These are phyloP conservation scores for Acromyrmex heyeri DNA, from an alignment of 1,140 invertebrate genomes.

Conservation along the genomic window DNA sequence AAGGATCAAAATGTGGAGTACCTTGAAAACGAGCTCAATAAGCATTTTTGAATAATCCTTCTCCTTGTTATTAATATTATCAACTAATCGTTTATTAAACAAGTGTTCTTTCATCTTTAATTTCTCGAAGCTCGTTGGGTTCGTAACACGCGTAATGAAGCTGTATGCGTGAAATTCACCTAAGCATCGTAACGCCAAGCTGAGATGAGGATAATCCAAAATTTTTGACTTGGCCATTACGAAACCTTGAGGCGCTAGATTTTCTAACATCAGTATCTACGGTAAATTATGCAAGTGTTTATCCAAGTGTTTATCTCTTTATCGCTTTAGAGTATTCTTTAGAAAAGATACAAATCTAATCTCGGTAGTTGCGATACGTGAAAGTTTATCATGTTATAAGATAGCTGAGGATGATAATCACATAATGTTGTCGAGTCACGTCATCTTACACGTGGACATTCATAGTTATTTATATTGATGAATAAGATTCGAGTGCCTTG, in stretches of 20 bases:
- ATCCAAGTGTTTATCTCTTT: background rate
- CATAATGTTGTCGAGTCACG: background rate
- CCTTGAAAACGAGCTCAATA: background rate
- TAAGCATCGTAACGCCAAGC: conserved; percentile 78
- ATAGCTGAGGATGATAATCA: conserved; percentile 54
- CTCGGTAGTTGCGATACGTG: background rate
- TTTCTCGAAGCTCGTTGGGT: conserved; percentile 74
- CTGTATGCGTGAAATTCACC: conserved; percentile 83
- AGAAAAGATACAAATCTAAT: conserved; percentile 8
- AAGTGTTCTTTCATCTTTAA: conserved; percentile 68
- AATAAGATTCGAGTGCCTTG: background rate
- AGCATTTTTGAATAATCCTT: background rate
- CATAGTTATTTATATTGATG: background rate
- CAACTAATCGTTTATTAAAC: background rate
- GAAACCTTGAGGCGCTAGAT: conserved; percentile 81
- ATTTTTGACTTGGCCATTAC: conserved; percentile 76
- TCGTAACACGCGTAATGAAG: conserved; percentile 79
- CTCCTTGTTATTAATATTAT: background rate
- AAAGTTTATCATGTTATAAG: conserved; percentile 64
- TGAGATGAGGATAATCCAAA: conserved; percentile 80
- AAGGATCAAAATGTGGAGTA: background rate
- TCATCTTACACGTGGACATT: conserved; percentile 27
- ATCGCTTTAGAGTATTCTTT: background rate
- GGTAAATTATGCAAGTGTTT: conserved; percentile 16
- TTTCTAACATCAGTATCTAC: conserved; percentile 82